Evolutionary conservation across 2,113 vertebrate species (phyloP).

Genomic region (Tetrax tetrax): DNA sequence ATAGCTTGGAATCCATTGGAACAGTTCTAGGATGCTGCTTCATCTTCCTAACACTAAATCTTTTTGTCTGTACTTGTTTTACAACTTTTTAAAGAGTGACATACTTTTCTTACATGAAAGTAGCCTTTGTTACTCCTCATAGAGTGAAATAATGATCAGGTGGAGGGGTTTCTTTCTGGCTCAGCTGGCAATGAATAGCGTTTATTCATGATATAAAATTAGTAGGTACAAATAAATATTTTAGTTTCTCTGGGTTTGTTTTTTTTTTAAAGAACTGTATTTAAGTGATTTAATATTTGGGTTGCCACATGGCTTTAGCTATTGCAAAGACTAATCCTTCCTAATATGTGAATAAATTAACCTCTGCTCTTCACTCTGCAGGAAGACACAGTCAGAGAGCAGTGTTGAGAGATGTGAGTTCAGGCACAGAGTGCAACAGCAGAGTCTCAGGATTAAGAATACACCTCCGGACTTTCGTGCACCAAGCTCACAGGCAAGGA

Average conservation of each 20-base stretch:
- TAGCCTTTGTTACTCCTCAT: background rate
- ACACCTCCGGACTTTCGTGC: background rate
- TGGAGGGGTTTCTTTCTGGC: background rate
- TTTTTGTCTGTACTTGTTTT: background rate
- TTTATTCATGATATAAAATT: background rate
- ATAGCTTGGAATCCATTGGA: background rate
- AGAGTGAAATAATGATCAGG: background rate
- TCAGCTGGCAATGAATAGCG: background rate
- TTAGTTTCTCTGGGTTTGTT: background rate
- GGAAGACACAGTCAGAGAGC: background rate
- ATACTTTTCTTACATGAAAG: background rate
- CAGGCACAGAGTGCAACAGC: background rate
- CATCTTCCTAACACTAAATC: background rate
- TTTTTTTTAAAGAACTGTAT: background rate
- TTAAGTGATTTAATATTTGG: constrained; percentile 6
- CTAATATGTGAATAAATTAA: background rate
- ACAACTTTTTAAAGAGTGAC: background rate
- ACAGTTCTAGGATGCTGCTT: background rate
- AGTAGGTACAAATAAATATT: constrained; percentile 15
- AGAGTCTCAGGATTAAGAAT: background rate
- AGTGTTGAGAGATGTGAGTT: background rate
- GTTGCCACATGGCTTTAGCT: background rate
- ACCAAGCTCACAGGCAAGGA: background rate
- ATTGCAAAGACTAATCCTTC: background rate
- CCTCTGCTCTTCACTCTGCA: background rate